A percentile compares a stretch with the other conserved stretches of the same genome.
Evolutionary conservation across 2,888 invertebrate species (phyloP).

Genomic region (Acanthosepion lycidas): DNA sequence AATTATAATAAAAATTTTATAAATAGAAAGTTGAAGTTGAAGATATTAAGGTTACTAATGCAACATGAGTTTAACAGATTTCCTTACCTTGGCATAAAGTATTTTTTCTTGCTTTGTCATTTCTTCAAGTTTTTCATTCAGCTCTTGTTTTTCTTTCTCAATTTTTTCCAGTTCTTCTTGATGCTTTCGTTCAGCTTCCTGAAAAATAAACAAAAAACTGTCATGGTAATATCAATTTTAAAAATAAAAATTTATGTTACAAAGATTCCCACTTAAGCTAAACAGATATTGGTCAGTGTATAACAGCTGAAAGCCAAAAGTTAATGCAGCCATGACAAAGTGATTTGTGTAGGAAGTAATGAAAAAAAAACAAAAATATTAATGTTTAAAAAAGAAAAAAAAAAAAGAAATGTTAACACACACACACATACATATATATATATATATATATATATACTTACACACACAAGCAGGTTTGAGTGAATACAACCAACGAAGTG

Average conservation of each 20-base stretch:
- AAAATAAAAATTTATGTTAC: background rate
- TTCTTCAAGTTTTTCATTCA: conserved; percentile 77
- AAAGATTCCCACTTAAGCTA: background rate
- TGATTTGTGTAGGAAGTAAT: too few relatives aligned
- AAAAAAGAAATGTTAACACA: too few relatives aligned
- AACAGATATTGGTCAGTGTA: background rate
- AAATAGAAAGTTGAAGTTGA: too few relatives aligned
- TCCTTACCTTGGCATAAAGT: conserved; percentile 73
- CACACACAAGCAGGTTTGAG: too few relatives aligned
- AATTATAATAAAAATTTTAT: too few relatives aligned
- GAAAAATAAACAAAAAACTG: conserved; percentile 49
- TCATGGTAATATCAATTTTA: background rate
- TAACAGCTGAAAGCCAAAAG: background rate
- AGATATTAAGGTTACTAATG: too few relatives aligned
- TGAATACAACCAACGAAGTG: too few relatives aligned
- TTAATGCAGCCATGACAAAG: too few relatives aligned
- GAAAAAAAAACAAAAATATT: too few relatives aligned
- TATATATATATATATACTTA: too few relatives aligned
- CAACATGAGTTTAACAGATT: background rate
- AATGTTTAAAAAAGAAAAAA: too few relatives aligned
- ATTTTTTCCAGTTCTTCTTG: conserved; percentile 76
- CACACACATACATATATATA: too few relatives aligned
- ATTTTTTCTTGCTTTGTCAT: conserved; percentile 77
- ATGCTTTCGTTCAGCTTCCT: conserved; percentile 76
- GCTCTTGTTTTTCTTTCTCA: conserved; percentile 71